These are phyloP conservation scores for Macrobrachium rosenbergii DNA, from an alignment of 1,140 invertebrate genomes.

Conservation along the genomic window DNA sequence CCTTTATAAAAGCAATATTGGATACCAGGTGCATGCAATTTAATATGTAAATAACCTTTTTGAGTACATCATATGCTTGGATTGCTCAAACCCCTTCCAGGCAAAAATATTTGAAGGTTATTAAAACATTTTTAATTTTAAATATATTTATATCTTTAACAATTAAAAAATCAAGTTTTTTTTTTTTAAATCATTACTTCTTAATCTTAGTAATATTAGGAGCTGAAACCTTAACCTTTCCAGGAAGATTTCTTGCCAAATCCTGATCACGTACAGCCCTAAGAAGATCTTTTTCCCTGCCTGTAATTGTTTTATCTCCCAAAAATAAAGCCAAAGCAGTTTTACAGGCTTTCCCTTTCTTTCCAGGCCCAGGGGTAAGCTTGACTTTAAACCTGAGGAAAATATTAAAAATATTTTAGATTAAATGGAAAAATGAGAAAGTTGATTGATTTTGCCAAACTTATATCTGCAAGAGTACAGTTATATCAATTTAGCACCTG, in stretches of 20 bases:
- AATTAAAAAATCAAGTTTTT: no score
- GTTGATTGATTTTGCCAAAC: no score
- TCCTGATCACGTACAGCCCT: conserved; percentile 95
- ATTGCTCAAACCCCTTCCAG: no score
- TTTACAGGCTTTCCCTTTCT: conserved; percentile 95
- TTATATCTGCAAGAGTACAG: no score
- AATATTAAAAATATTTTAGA: not conserved
- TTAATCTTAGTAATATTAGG: conserved; percentile 67
- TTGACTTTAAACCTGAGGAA: conserved; percentile 87
- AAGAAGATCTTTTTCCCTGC: conserved; percentile 92
- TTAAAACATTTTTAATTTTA: no score
- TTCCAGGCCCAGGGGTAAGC: conserved; percentile 92
- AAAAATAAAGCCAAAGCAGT: conserved; percentile 91
- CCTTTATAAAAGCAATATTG: no score
- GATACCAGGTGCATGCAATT: no score
- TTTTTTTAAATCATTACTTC: conserved; percentile 50
- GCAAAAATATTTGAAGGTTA: no score
- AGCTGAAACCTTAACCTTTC: conserved; percentile 92
- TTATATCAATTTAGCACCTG: no score
- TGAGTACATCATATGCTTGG: no score
- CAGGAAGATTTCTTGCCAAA: conserved; percentile 94
- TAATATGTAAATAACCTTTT: no score
- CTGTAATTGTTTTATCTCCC: conserved; percentile 82
- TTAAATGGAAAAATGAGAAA: not conserved
- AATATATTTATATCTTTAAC: no score